Evolutionary conservation across 2,797 vertebrate species (phyloP).

Genomic region (Sebastes melanostomus): DNA sequence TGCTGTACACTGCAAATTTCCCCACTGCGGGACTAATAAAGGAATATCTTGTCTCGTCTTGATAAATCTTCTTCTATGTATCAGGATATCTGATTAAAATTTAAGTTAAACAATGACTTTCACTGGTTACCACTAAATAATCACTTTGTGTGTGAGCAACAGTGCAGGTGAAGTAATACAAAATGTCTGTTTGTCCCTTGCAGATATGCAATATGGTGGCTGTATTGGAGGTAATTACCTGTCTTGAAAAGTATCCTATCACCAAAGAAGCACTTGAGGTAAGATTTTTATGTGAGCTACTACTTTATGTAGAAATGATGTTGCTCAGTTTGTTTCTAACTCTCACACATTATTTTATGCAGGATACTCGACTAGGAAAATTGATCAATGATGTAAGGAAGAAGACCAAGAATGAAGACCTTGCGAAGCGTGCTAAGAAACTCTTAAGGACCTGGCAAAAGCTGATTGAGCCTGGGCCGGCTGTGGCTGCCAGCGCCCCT

Average conservation of each 20-base stretch:
- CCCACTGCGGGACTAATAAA: no score
- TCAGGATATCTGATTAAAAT: not conserved
- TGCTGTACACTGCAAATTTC: no score
- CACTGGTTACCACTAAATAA: not conserved
- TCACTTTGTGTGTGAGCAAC: not conserved
- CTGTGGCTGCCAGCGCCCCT: constrained; percentile 76
- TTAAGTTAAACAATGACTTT: not conserved
- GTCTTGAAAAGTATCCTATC: constrained; percentile 97
- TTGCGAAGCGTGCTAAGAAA: constrained; percentile 98
- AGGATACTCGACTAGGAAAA: constrained; percentile 98
- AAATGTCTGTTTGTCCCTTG: constrained; percentile 14
- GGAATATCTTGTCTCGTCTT: no score
- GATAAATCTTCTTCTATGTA: not conserved
- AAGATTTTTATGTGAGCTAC: constrained; percentile 21
- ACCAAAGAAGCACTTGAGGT: constrained; percentile 99
- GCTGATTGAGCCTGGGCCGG: constrained; percentile 91
- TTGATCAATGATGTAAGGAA: constrained; percentile 98
- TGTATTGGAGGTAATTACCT: constrained; percentile 96
- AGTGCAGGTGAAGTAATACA: not conserved
- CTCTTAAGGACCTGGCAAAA: constrained; percentile 97
- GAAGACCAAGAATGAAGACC: constrained; percentile 97
- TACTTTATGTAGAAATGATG: not conserved
- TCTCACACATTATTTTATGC: constrained; percentile 7
- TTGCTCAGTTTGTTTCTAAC: constrained; percentile 4
- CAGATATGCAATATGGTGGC: constrained; percentile 99